Conservation (phyloP, 2,888 invertebrate species). For the Caenorhabditis japonica region DNA sequence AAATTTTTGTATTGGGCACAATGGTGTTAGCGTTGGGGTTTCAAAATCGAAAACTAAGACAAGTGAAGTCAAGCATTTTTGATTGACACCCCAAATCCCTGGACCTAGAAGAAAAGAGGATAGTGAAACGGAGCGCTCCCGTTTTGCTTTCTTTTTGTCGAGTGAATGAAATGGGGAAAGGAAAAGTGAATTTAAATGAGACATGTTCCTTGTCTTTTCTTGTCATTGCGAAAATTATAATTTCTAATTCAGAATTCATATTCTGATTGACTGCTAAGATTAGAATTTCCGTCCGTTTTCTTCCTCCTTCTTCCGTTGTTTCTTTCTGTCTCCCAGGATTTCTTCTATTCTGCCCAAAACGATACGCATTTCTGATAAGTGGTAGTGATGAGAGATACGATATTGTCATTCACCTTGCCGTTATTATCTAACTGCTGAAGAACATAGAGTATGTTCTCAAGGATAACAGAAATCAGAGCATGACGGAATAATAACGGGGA, state of each 20-base stretch:
- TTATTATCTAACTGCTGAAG: conserved; percentile 44
- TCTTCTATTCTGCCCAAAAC: conserved; percentile 25
- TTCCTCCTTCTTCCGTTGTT: conserved; percentile 6
- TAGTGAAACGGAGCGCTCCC: too few species aligned
- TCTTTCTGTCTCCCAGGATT: conserved; percentile 15
- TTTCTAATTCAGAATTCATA: conserved; percentile 39
- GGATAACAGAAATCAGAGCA: conserved; percentile 24
- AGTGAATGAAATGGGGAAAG: not conserved
- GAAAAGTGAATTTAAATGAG: conserved; percentile 47
- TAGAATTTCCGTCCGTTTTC: conserved; percentile 38
- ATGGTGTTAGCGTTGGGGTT: conserved; percentile 17
- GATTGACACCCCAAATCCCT: conserved; percentile 52
- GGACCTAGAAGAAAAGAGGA: conserved; percentile 1
- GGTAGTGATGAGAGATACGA: conserved; percentile 27
- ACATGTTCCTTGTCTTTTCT: conserved; percentile 43
- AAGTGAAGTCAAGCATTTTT: conserved; percentile 54
- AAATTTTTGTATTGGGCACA: conserved; percentile 15
- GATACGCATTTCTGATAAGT: conserved; percentile 49
- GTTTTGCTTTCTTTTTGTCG: conserved; percentile 17
- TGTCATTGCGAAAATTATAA: conserved; percentile 55
- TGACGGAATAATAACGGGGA: conserved; percentile 21
- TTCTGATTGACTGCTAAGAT: conserved; percentile 50
- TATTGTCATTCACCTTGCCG: conserved; percentile 51
- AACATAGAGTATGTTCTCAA: conserved; percentile 18
- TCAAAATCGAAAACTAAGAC: conserved; percentile 5